Evolutionary conservation across 2,888 invertebrate genomes (phyloP).

Genomic region (Oscheius onirici): DNA sequence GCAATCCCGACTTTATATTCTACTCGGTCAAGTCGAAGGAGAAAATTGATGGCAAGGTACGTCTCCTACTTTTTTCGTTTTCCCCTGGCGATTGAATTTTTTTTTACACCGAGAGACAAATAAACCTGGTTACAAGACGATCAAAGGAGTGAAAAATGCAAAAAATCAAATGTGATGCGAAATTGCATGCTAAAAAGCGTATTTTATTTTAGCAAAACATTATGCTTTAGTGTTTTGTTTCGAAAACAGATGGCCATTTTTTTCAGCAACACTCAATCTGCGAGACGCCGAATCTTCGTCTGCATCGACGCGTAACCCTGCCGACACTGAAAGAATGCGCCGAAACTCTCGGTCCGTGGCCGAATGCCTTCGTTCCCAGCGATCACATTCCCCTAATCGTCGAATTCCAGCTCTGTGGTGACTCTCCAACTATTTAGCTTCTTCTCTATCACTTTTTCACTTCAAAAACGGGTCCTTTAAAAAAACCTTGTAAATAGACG

Average conservation of each 20-base stretch:
- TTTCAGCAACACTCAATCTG: background rate
- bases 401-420: constrained; percentile 38
- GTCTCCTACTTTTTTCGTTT: background rate
- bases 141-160: too few relatives aligned
- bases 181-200: too few relatives aligned
- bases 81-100: too few relatives aligned
- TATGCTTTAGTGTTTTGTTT: too few relatives aligned
- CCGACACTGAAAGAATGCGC: background rate
- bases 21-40: constrained; percentile 39
- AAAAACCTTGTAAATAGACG: too few relatives aligned
- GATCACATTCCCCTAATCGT: constrained; percentile 56
- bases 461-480: too few relatives aligned
- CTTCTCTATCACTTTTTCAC: background rate
- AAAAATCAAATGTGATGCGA: too few relatives aligned
- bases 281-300: constrained; percentile 2
- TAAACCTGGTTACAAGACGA: too few relatives aligned
- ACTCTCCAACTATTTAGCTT: background rate
- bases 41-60: background rate
- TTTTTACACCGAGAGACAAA: too few relatives aligned
- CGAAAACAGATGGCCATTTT: too few relatives aligned
- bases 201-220: too few relatives aligned
- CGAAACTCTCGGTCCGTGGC: constrained; percentile 40
- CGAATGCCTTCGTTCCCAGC: constrained; percentile 49
- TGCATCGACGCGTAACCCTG: constrained; percentile 5
- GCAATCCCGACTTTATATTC: constrained; percentile 66